Evolutionary conservation across 2,113 vertebrate species (phyloP).

Genomic region (Sitta europaea): DNA sequence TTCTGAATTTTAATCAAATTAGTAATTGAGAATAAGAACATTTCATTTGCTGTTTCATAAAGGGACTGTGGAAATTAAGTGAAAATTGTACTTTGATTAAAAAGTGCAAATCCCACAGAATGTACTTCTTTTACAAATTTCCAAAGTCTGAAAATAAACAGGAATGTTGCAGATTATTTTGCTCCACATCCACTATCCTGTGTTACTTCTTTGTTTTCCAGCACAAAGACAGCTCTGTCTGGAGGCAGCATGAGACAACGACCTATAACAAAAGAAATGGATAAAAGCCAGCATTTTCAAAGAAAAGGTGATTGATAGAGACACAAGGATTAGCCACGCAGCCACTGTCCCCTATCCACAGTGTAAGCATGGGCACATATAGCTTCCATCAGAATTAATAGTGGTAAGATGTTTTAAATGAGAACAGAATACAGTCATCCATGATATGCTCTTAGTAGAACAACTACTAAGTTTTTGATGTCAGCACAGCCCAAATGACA

Average conservation of each 20-base stretch:
- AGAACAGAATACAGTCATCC: background rate
- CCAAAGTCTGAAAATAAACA: background rate
- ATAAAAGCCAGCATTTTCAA: background rate
- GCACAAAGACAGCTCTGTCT: background rate
- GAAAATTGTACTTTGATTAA: background rate
- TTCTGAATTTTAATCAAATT: background rate
- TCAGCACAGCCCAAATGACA: background rate
- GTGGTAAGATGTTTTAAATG: background rate
- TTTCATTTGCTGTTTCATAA: background rate
- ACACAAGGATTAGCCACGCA: background rate
- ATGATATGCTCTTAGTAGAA: background rate
- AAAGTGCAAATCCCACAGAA: background rate
- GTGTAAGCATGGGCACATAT: fast-evolving
- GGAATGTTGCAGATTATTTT: background rate
- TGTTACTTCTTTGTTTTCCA: background rate
- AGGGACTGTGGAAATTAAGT: background rate
- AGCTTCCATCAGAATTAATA: background rate
- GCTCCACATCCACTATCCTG: background rate
- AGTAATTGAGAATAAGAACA: background rate
- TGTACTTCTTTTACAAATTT: background rate
- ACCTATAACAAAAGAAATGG: background rate
- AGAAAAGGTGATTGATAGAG: background rate
- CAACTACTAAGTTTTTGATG: background rate
- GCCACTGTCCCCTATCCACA: fast-evolving
- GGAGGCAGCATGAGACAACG: background rate